Conservation (phyloP, 2,797 vertebrate species). For the Tympanoctomys barrerae region DNA sequence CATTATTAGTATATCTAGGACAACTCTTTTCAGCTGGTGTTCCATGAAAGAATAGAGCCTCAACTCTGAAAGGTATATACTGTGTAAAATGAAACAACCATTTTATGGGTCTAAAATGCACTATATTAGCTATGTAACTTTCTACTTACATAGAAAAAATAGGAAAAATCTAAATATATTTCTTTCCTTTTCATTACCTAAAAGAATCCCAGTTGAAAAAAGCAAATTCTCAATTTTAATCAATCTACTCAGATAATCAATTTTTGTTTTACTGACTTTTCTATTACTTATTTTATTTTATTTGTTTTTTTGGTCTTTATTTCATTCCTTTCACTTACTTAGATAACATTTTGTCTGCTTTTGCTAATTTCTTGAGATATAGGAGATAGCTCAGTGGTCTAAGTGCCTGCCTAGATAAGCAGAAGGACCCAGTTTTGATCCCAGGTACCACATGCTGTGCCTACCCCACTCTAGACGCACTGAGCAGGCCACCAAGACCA, state of each 20-base stretch:
- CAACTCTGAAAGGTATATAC: background rate
- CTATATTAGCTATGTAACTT: background rate
- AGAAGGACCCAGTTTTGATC: too few species aligned
- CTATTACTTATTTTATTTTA: background rate
- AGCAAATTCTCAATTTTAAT: conserved; percentile 6
- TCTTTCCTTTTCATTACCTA: background rate
- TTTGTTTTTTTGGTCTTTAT: background rate
- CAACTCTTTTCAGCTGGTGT: background rate
- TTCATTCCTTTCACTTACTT: background rate
- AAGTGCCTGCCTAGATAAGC: too few species aligned
- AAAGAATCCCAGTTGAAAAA: background rate
- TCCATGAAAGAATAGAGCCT: conserved; percentile 8
- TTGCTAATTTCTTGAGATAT: background rate
- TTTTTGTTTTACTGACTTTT: background rate
- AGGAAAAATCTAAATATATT: background rate
- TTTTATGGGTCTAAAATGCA: background rate
- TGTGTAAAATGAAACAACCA: background rate
- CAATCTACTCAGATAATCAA: background rate
- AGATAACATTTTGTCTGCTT: background rate
- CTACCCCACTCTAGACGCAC: too few species aligned
- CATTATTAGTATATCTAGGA: background rate
- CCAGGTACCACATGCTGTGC: too few species aligned
- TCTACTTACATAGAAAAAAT: background rate
- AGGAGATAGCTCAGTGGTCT: too few species aligned
- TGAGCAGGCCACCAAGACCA: too few species aligned